These are phyloP conservation scores for Ammospiza caudacuta DNA, from an alignment of 2,113 vertebrate genomes.

Conservation along the genomic window DNA sequence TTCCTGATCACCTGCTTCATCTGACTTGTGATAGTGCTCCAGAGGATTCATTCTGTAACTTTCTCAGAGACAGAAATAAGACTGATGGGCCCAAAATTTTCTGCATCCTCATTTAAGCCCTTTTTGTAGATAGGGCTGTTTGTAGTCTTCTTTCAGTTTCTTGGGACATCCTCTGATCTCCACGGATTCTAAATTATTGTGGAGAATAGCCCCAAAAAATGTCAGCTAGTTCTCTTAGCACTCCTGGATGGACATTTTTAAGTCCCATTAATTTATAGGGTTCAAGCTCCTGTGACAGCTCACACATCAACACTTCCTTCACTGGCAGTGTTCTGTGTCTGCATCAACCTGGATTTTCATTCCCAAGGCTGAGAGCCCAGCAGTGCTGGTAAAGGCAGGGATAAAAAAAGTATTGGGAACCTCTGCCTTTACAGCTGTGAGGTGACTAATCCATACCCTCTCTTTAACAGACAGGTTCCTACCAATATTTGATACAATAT, in stretches of 20 bases:
- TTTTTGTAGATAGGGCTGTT: not conserved
- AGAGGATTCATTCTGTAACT: not conserved
- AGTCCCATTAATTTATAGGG: not conserved
- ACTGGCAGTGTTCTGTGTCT: not conserved
- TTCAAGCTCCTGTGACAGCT: not conserved
- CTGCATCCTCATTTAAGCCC: not conserved
- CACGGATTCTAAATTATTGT: not conserved
- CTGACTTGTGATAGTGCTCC: not conserved
- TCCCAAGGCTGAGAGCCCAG: not conserved
- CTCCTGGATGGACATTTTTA: not conserved
- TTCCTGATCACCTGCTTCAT: not conserved
- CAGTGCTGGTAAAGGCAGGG: rapidly evolving
- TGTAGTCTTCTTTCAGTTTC: not conserved
- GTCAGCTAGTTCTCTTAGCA: not conserved
- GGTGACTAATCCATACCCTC: not conserved
- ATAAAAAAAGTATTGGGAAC: not conserved
- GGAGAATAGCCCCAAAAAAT: not conserved
- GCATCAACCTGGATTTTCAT: not conserved
- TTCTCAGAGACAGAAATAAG: not conserved
- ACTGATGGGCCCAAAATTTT: not conserved
- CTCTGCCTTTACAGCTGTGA: not conserved
- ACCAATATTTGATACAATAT: not conserved
- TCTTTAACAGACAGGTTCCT: not conserved
- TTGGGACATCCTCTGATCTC: not conserved
- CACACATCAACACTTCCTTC: not conserved